Percentiles rank a stretch among this genome's conserved stretches.
Evolutionary conservation across 1,140 invertebrate genomes (phyloP).

Genomic region (Leptinotarsa texana): DNA sequence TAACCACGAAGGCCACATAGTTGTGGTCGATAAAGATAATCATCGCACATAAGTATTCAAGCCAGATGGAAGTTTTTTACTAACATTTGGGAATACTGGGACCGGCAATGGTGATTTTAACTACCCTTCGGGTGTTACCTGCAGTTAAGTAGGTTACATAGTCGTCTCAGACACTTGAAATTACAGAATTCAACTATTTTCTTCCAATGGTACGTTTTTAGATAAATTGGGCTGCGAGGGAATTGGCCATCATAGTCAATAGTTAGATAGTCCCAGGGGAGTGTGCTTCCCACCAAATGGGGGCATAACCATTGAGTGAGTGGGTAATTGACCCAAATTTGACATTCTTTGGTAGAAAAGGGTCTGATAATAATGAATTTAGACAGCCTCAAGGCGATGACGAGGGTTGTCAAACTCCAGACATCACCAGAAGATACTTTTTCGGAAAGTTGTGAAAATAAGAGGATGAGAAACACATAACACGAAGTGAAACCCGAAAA

Average conservation of each 20-base stretch:
- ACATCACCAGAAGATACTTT: no score
- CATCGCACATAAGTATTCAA: conserved; percentile 91
- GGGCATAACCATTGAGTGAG: conserved; percentile 83
- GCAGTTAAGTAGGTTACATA: conserved; percentile 80
- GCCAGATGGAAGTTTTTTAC: conserved; percentile 75
- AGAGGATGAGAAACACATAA: no score
- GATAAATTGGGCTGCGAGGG: conserved; percentile 86
- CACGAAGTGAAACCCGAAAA: no score
- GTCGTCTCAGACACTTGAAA: conserved; percentile 92
- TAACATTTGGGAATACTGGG: conserved; percentile 89
- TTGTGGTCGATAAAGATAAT: conserved; percentile 96
- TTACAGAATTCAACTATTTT: conserved; percentile 76
- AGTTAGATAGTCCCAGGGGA: conserved; percentile 88
- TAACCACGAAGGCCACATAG: conserved; percentile 75
- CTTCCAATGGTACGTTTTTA: conserved; percentile 77
- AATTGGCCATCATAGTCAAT: conserved; percentile 66
- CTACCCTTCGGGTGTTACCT: conserved; percentile 95
- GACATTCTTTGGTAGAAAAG: conserved; percentile 74
- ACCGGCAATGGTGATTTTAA: conserved; percentile 85
- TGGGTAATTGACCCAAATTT: conserved; percentile 73
- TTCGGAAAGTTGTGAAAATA: no score
- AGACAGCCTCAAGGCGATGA: conserved; percentile 78
- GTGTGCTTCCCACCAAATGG: conserved; percentile 84
- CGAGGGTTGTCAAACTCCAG: no score
- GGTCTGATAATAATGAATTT: conserved; percentile 73